Conservation (phyloP, 2,797 vertebrate species). For the Leontopithecus rosalia region DNA sequence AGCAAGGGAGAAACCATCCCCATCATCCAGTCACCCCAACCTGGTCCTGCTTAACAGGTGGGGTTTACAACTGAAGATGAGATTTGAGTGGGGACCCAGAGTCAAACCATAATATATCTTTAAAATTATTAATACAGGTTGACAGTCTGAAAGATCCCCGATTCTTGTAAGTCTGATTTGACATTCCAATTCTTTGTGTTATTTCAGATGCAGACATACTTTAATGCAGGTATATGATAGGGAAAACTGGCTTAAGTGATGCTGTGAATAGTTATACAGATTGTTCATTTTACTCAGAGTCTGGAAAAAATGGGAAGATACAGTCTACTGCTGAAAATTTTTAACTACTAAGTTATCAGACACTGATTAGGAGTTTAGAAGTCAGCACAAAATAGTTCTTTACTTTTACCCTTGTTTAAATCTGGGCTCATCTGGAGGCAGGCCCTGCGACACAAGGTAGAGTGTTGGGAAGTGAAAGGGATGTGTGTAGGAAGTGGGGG, state of each 20-base stretch:
- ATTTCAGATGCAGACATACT: background rate
- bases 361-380: background rate
- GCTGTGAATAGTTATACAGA: background rate
- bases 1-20: background rate
- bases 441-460: background rate
- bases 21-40: background rate
- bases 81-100: background rate
- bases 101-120: background rate
- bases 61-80: background rate
- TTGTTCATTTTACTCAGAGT: background rate
- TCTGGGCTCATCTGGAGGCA: background rate
- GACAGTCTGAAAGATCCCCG: background rate
- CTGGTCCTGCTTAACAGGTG: background rate
- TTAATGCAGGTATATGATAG: background rate
- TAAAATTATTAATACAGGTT: background rate
- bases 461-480: background rate
- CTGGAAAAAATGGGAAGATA: background rate
- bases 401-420: background rate
- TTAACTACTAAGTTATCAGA: background rate
- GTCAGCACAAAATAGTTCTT: background rate
- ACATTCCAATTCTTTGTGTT: background rate
- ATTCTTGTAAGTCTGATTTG: background rate
- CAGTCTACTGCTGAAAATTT: background rate
- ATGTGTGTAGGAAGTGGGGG: background rate
- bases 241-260: background rate